Evolutionary conservation across 2,113 vertebrate species (phyloP), one percentile per base, ranked within the genome.

Genomic region (Neoarius graeffei): DNA sequence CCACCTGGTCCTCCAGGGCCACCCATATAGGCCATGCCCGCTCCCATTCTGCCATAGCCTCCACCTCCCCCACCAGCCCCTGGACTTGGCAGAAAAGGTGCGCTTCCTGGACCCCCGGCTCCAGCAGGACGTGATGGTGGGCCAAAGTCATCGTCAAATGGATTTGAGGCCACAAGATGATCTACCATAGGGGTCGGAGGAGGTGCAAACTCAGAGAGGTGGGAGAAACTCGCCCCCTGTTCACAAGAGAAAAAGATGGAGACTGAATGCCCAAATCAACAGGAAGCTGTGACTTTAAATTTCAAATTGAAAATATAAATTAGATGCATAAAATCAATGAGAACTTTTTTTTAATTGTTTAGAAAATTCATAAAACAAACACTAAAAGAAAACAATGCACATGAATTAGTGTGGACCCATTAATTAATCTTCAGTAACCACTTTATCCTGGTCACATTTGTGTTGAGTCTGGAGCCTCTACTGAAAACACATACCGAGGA

Each of bases 121-220:
- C 94, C 97, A 54, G 94, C 93, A 5, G 96, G 97, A 86, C 97
- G 95, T 25, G 97, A 96, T 7, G 97, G 97, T 2, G 96, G 91
- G 5, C 96, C 96, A n/a, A 99, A 99, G 92, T 99, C 98, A 95
- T 99, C 98, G 15, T 99, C 98, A 83, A 99, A 99, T 0, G 98
- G 98, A 89, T 99, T 99, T 81, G 98, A 99, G 0, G 98, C 98
- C 14, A 99, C 98, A 93, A 99, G 94, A 93, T 99, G 98, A 79
- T 99, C 98, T 86, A 99, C 98, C 98, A 99, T 99, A 14, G 98
- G 98, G 5, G 98, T 99, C 1, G 98, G 98, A 27, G 98, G 98
- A 17, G 98, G 98, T 0, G 98, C 98, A 91, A 99, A 99, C 95
- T 99, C 98, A 74, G 98, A 99, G 88, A 99, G 97, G 91, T 99